phyloP scores from a whole-genome alignment of 2,797 vertebrate species.

The Sebastiscus albofasciatus region DNA sequence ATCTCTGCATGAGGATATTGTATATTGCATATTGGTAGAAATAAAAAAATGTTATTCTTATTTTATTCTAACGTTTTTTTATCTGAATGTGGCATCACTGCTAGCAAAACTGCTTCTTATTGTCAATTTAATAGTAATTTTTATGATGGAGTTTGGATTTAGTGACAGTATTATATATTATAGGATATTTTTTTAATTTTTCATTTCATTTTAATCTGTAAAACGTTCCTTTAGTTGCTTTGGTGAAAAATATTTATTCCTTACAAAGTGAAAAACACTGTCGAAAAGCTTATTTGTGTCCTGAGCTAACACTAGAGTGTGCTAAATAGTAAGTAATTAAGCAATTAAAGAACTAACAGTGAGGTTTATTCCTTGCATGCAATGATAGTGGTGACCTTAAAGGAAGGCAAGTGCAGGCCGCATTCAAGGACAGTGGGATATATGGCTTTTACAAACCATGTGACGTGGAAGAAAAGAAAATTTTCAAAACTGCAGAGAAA shows the following conservation, averaged over 20 bases:
- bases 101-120: too few species aligned
- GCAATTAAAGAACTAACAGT: background rate
- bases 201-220: background rate
- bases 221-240: background rate
- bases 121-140: background rate
- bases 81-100: background rate
- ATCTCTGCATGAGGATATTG: background rate
- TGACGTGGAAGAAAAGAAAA: background rate
- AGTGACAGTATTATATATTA: too few species aligned
- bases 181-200: background rate
- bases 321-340: too few species aligned
- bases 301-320: too few species aligned
- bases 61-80: too few species aligned
- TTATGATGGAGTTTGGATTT: background rate
- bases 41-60: too few species aligned
- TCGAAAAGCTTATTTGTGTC: too few species aligned
- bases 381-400: background rate
- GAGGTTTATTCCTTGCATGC: background rate
- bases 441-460: accelerated
- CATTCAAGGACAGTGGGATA: background rate
- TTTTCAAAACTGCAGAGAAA: background rate
- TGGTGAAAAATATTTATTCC: background rate
- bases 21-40: too few species aligned
- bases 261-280: too few species aligned
- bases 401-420: background rate